Evolutionary conservation across 2,113 vertebrate genomes (phyloP), one percentile per base, ranked within the genome.

Genomic region (Porphyrio hochstetteri): DNA sequence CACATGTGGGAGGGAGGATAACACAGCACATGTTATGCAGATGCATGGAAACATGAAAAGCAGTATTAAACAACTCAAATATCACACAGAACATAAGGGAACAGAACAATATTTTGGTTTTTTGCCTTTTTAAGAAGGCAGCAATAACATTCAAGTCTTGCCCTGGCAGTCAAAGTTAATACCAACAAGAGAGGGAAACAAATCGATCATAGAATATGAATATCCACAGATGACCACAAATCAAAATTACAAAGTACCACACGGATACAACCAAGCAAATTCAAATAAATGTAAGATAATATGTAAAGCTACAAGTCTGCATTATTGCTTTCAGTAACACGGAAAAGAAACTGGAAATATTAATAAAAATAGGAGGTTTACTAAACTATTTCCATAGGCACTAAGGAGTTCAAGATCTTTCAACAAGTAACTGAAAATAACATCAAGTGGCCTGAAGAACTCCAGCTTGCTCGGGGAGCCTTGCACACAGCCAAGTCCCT

Each of bases 31-130:
- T 11, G 64, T 35, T 61, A 56, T 3, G 4, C 53, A 77, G 59
- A 77, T 1, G 0, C 70, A 29, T 0, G 3, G 76, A 31, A 77
- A 81, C 69, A 56, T 4, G 52, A 50, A 70, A 92, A 85, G n/a
- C 68, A 46, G 27, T 16, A 69, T 31, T 2, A 31, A 28, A 42
- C 35, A 60, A 69, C 29, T 42, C 38, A 12, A 42, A 42, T 10
- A 0, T 61, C 35, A 35, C 1, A 1, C 44, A 50, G 12, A 80
- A 64, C 24, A 3, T 8, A 44, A 63, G 35, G 33, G 42, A 72
- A 80, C 1, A 0, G 40, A 35, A 36, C 24, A 25, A 7, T 2
- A 1, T 2, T 42, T 16, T 31, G 31, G 8, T 23, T 23, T n/a
- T 46, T 35, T 20, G 28, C 31, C 4, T 57, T 70, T 36, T 40